These are phyloP conservation scores for Diabrotica virgifera DNA, from an alignment of 1,140 invertebrate genomes.

Conservation along the genomic window DNA sequence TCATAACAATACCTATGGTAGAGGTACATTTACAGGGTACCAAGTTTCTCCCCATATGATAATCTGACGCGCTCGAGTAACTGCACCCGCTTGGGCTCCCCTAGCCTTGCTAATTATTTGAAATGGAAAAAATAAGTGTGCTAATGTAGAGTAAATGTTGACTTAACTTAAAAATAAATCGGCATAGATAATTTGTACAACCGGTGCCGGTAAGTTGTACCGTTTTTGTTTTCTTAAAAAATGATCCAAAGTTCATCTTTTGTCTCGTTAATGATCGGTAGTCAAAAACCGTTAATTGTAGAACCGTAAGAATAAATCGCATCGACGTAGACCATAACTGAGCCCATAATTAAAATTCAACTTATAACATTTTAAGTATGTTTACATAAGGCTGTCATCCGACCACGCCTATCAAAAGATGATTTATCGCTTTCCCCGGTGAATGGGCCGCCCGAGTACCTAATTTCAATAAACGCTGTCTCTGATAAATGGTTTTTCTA, in stretches of 20 bases:
- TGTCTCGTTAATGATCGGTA: neutral
- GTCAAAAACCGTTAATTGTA: constrained; percentile 5
- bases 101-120: too few species aligned
- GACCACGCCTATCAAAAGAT: constrained; percentile 29
- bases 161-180: too few species aligned
- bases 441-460: constrained; percentile 37
- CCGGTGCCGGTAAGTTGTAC: too few species aligned
- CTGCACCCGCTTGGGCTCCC: too few species aligned
- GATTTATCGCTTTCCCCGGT: constrained; percentile 36
- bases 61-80: too few species aligned
- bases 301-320: neutral
- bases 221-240: neutral
- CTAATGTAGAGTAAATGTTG: too few species aligned
- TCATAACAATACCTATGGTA: too few species aligned
- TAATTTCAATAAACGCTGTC: constrained; percentile 37
- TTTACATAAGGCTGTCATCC: constrained; percentile 38
- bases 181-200: too few species aligned
- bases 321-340: neutral
- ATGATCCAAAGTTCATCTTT: neutral
- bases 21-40: too few species aligned
- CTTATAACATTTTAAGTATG: constrained; percentile 26
- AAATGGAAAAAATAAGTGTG: too few species aligned
- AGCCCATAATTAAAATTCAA: constrained; percentile 19
- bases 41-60: too few species aligned
- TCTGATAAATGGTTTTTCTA: constrained; percentile 38